Base-by-base conservation (phyloP, 1,140 invertebrate species). In the Drosophila nasuta region DNA sequence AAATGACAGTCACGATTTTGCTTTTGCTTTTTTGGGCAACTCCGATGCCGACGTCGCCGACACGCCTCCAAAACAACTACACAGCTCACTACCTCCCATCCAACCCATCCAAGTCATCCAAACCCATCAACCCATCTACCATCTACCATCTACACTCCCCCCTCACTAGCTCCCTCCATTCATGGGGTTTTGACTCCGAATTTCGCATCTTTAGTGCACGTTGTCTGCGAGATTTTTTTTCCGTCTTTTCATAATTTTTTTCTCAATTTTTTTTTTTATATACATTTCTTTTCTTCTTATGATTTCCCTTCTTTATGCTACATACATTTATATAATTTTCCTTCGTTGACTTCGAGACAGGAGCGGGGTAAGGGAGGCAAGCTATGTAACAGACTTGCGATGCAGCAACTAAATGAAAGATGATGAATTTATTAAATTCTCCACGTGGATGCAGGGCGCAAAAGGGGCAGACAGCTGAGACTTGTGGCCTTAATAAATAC, bases 1-100 rank as follows among this genome's bases (percentile, higher is more conserved):
- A 88, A 88, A 88, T 88, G 83, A 88, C 83, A 88, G 83, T 88
- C 83, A 88, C 83, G 83, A 88, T 88, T 88, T 89, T 78, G 64
- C 56, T 74, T 64, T 76, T 76, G 56, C 68, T 66, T 76, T 72
- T 76, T 76, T 66, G 59, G 68, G 60, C 69, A 72, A 66, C 74
- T 66, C 38, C 68, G 52, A 28, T 63, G 58, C 49, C 48, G 67
- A 35, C 49, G 46, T 54, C 65, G 57, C 33, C 38, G 59, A 54
- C 73, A 63, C 65, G 59, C 72, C 66, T 51, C 66, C 51, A 35
- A 25, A 20, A 20, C 28, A 41, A 15, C 43, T 45, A 20, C 52
- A 20, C 25, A 11, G 35, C 17, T 33, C 46, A 28, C 63, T 4
- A 8, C 25, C 11, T 2, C 46, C 20, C 20, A 11, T 13, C 13